A percentile compares a stretch with the other conserved stretches of the same genome.
phyloP scores from a whole-genome alignment of 1,140 invertebrate genomes.

The Caerostris extrusa region DNA sequence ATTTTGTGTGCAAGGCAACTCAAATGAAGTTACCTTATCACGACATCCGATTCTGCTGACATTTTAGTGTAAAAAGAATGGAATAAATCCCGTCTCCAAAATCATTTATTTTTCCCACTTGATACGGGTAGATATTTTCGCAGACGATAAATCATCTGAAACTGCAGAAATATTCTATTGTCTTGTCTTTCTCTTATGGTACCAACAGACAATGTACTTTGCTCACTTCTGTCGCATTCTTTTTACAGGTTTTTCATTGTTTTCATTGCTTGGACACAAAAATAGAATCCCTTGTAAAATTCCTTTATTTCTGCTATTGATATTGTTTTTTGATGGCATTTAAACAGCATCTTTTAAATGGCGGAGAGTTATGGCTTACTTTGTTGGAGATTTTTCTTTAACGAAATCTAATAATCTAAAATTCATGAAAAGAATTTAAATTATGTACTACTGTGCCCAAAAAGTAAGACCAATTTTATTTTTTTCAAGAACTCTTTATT shows the following conservation, averaged over 20 bases:
- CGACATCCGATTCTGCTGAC: not conserved
- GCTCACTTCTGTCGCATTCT: not conserved
- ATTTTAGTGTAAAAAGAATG: slow-evolving; percentile 3
- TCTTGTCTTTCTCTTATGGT: slow-evolving; percentile 27
- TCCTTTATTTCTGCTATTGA: not conserved
- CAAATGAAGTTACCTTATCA: not conserved
- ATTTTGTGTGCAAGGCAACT: not conserved
- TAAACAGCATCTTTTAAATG: not conserved
- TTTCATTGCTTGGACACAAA: slow-evolving; percentile 27
- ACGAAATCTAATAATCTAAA: too few species aligned
- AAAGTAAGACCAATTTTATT: too few species aligned
- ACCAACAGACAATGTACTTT: slow-evolving; percentile 29
- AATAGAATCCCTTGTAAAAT: slow-evolving; percentile 5
- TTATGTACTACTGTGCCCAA: too few species aligned
- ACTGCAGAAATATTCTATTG: slow-evolving; percentile 38
- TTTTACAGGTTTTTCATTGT: slow-evolving; percentile 41
- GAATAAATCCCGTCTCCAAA: slow-evolving; percentile 12
- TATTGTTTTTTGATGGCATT: not conserved
- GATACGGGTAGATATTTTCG: slow-evolving; percentile 34
- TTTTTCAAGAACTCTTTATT: too few species aligned
- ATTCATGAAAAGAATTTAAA: too few species aligned
- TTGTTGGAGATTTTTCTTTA: too few species aligned
- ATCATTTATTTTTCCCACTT: slow-evolving; percentile 43
- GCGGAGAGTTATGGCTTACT: too few species aligned
- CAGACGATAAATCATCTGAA: slow-evolving; percentile 34